Conservation (phyloP, 2,888 invertebrate species). For the Meliscaeva auricollis region DNA sequence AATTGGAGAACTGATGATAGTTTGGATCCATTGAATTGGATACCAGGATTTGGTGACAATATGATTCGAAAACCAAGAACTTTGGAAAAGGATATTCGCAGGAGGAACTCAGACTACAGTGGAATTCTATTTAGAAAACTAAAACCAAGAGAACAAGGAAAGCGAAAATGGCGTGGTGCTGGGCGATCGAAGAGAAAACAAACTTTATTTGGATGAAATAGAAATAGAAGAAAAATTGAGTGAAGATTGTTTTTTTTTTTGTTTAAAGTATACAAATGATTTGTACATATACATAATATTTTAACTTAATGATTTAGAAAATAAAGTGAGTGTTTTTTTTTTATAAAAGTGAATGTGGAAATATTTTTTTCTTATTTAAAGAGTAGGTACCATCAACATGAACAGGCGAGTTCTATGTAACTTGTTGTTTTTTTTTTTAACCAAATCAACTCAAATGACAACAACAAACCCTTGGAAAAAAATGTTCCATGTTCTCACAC, state of each 20-base stretch:
- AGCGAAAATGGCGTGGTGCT: slow-evolving; percentile 53
- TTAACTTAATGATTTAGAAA: slow-evolving; percentile 19
- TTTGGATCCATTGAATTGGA: slow-evolving; percentile 82
- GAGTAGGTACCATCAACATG: too few species aligned
- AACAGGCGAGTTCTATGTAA: too few species aligned
- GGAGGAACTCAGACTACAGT: slow-evolving; percentile 50
- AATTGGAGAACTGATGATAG: slow-evolving; percentile 78
- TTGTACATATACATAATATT: slow-evolving; percentile 37
- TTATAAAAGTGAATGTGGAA: background rate
- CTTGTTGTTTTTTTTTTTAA: too few species aligned
- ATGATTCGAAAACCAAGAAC: slow-evolving; percentile 79
- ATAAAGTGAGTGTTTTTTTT: background rate
- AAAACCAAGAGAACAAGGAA: slow-evolving; percentile 55
- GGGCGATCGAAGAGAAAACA: slow-evolving; percentile 46
- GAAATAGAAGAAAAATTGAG: too few species aligned
- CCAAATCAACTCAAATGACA: too few species aligned
- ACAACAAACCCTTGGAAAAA: too few species aligned
- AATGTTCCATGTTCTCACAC: too few species aligned
- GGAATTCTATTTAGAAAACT: slow-evolving; percentile 64
- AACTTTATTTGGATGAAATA: slow-evolving; percentile 24
- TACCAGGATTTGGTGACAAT: slow-evolving; percentile 80
- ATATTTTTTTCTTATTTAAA: too few species aligned
- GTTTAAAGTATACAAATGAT: background rate
- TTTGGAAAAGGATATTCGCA: slow-evolving; percentile 17
- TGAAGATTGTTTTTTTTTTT: too few species aligned